phyloP scores from a whole-genome alignment of 2,797 vertebrate species.

The Perodicticus potto region DNA sequence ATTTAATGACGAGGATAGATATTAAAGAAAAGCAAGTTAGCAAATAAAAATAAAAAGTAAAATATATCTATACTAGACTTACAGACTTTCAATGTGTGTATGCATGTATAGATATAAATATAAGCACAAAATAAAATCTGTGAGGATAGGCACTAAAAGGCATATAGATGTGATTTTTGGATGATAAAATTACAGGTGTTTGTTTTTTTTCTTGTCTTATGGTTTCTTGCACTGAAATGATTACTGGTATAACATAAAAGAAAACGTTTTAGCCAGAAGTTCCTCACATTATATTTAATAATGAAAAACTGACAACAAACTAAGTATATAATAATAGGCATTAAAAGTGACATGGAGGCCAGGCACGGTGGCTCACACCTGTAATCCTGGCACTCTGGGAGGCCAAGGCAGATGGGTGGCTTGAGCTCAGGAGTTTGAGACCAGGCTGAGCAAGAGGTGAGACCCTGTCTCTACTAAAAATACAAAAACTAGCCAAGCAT shows the following conservation, averaged over 20 bases:
- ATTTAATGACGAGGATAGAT: not conserved
- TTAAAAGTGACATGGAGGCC: not conserved
- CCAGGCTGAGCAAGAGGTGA: no score
- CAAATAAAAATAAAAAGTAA: conserved; percentile 13
- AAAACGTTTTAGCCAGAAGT: conserved; percentile 37
- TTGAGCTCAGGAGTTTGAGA: no score
- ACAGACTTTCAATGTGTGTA: not conserved
- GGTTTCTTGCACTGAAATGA: conserved; percentile 53
- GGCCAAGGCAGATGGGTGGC: no score
- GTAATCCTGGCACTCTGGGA: no score
- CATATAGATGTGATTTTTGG: conserved; percentile 8
- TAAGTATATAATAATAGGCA: not conserved
- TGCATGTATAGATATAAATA: conserved; percentile 23
- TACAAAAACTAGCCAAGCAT: no score
- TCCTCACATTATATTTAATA: conserved; percentile 25
- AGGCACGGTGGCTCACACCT: no score
- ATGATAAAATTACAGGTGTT: not conserved
- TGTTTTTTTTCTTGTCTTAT: conserved; percentile 39
- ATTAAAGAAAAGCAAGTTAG: conserved; percentile 34
- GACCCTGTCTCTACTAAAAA: no score
- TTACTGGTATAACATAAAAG: not conserved
- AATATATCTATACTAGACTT: not conserved
- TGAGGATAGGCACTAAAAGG: not conserved
- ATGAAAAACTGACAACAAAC: conserved; percentile 40
- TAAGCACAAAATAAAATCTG: conserved; percentile 15